Base-by-base conservation (phyloP, 2,797 vertebrate species). In the Anabas testudineus region DNA sequence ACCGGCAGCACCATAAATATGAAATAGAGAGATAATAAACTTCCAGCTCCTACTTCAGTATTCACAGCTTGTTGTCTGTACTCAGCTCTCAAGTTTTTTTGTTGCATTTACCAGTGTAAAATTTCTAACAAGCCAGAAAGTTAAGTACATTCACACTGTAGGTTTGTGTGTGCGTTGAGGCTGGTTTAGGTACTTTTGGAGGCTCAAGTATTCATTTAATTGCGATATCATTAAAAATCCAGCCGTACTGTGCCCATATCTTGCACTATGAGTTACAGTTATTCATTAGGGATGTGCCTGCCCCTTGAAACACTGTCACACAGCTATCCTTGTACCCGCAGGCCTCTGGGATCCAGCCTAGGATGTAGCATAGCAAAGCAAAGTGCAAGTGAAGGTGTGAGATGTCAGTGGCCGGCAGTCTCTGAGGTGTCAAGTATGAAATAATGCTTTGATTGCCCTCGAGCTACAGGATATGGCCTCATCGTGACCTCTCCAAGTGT, bases 371-470 rank as follows among this genome's bases (percentile, higher is more conserved):
- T 26, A 64, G 68, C 78, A 64, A 61, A 72, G 64, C 67, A 64
- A 79, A 71, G 73, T 67, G 67, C 57, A 59, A 52, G 41, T 54
- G 62, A 69, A 78, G 66, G 64, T 70, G 74, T 13, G 52, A 84
- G 75, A 64, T 75, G 77, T 78, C 72, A 21, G 65, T 75, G 47
- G 71, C 69, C 36, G 26, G 43, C 62, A 47, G 71, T 84, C 85
- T 87, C 84, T 47, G 65, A 87, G 85, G 84, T 86, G 89, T 87
- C 88, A 80, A 70, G 54, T 70, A 80, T 88, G 67, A 91, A 90
- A 87, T 88, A 89, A 86, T 64, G 81, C 87, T 86, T 85, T 82
- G 83, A 86, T 87, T 83, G 55, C 64, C 32, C 60, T 47, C 32
- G 37, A 67, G 71, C 82, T 59, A 66, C 68, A 36, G 67, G 74